phyloP scores from a whole-genome alignment of 2,888 invertebrate species.

The Orthosia gracilis region DNA sequence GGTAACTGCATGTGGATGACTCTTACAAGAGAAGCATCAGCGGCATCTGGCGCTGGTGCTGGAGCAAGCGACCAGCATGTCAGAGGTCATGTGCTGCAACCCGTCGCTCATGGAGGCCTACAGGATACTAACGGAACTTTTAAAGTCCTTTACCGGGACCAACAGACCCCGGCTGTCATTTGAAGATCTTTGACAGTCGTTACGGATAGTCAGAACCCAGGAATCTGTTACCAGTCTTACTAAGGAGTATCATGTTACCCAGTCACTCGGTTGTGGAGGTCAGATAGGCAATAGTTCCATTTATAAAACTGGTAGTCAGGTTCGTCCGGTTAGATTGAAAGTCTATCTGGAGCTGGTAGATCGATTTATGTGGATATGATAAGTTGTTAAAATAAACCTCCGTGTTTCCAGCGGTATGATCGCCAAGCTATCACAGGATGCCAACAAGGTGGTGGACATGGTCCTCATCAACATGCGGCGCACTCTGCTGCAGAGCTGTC shows the following conservation, averaged over 20 bases:
- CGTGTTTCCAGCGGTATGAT: slow-evolving; percentile 78
- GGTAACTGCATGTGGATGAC: slow-evolving; percentile 72
- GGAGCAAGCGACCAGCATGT: slow-evolving; percentile 85
- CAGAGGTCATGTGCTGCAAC: slow-evolving; percentile 87
- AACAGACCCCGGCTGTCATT: no score
- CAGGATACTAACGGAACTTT: slow-evolving; percentile 75
- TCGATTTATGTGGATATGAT: no score
- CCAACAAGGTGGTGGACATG: slow-evolving; percentile 87
- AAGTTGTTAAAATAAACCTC: not conserved
- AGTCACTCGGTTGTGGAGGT: no score
- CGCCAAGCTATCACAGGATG: slow-evolving; percentile 75
- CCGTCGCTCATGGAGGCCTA: slow-evolving; percentile 86
- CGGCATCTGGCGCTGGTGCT: slow-evolving; percentile 82
- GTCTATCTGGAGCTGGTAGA: no score
- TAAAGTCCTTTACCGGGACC: no score
- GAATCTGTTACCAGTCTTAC: no score
- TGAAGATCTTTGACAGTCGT: no score
- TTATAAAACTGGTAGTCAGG: no score
- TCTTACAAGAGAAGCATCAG: slow-evolving; percentile 82
- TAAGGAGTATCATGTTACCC: no score
- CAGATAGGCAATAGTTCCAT: no score
- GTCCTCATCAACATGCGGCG: slow-evolving; percentile 87
- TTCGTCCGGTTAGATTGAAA: no score
- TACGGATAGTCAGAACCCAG: no score
- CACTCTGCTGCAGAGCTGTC: slow-evolving; percentile 84